These are phyloP conservation scores for Erythrocercus mccallii DNA, from an alignment of 2,113 vertebrate genomes.

Conservation along the genomic window DNA sequence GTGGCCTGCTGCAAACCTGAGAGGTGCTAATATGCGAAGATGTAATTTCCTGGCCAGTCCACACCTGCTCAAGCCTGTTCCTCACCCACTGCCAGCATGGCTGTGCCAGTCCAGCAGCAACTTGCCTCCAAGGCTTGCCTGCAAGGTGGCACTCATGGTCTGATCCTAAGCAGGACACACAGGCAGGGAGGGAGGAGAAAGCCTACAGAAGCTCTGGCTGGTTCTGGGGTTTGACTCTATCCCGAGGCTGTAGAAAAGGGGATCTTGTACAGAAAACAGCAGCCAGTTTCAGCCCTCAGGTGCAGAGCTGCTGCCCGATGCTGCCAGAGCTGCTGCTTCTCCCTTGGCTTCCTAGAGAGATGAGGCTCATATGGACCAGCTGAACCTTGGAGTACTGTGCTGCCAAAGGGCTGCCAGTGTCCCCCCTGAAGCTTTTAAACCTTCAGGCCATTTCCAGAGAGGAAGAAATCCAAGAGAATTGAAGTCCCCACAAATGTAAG, in stretches of 20 bases:
- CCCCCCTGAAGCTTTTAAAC: background rate
- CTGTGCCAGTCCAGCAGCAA: background rate
- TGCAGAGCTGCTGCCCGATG: background rate
- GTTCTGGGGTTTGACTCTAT: background rate
- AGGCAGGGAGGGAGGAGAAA: background rate
- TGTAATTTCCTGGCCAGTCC: background rate
- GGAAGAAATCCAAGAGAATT: background rate
- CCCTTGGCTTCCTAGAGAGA: background rate
- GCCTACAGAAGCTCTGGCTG: background rate
- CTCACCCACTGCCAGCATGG: background rate
- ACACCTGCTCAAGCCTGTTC: background rate
- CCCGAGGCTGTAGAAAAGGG: background rate
- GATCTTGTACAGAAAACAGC: background rate
- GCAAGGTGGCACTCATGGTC: background rate
- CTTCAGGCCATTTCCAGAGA: background rate
- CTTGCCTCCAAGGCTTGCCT: background rate
- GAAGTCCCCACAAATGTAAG: background rate
- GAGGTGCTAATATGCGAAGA: background rate
- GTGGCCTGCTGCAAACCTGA: background rate
- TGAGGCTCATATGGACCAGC: background rate
- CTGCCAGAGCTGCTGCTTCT: background rate
- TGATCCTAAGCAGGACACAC: background rate
- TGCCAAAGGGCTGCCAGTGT: background rate
- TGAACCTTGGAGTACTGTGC: accelerated
- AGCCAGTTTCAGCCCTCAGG: background rate